Percentiles rank a stretch among this genome's conserved stretches.
These are phyloP conservation scores for Xiphorhynchus elegans DNA, from an alignment of 2,113 vertebrate species.

Conservation along the genomic window DNA sequence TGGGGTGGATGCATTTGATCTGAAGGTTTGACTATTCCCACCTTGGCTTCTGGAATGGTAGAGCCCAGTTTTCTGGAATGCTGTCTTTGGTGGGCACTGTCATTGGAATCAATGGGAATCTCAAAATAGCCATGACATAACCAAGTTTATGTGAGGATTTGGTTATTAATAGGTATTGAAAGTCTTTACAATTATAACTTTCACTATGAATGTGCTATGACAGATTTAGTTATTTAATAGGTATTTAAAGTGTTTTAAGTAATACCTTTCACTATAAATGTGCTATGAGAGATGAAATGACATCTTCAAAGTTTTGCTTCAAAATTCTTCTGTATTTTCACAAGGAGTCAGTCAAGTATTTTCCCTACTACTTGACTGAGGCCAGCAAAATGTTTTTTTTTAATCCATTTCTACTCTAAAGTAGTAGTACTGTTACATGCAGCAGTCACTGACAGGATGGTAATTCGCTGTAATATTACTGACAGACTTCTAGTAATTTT, in stretches of 20 bases:
- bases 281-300: background rate
- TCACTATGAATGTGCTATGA: background rate
- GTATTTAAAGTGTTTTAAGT: background rate
- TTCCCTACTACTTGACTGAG: background rate
- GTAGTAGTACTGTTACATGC: background rate
- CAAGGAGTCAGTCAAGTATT: background rate
- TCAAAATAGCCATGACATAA: background rate
- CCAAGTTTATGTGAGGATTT: background rate
- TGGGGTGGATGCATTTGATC: background rate
- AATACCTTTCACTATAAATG: background rate
- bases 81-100: background rate
- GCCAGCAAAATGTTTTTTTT: background rate
- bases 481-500: background rate
- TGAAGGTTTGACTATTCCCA: background rate
- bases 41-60: background rate
- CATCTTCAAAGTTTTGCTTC: background rate
- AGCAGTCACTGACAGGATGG: background rate
- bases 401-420: background rate
- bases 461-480: background rate
- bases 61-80: background rate
- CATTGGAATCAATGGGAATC: background rate
- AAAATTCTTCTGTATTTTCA: background rate
- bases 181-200: background rate
- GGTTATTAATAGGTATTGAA: background rate
- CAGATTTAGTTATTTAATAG: background rate